Percentiles rank a stretch among this genome's conserved stretches.
phyloP scores from a whole-genome alignment of 2,113 vertebrate species.

The Anoura caudifer region DNA sequence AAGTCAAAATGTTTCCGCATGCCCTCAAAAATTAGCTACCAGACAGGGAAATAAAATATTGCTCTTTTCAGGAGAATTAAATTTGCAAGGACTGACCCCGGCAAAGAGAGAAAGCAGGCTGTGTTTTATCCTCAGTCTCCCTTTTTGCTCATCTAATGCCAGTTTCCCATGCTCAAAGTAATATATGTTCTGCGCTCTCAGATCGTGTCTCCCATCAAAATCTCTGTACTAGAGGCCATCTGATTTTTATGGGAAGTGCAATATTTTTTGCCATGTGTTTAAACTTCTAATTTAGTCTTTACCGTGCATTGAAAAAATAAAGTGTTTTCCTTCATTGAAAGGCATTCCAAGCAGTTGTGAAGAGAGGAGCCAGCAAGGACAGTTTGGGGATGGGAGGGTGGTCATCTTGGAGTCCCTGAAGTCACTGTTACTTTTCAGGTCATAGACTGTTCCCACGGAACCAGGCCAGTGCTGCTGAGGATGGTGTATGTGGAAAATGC shows the following conservation, averaged over 20 bases:
- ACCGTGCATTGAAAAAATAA: neutral
- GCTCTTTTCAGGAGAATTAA: neutral
- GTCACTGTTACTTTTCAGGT: neutral
- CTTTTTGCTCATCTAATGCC: neutral
- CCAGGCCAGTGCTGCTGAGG: neutral
- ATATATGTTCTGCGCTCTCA: rapidly evolving
- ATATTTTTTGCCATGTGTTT: neutral
- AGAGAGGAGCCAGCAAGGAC: neutral
- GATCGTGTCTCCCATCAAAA: neutral
- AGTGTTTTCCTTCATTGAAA: neutral
- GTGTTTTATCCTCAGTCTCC: neutral
- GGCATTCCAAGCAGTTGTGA: neutral
- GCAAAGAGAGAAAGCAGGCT: neutral
- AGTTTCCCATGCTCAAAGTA: neutral
- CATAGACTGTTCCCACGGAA: neutral
- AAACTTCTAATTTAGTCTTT: neutral
- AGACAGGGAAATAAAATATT: neutral
- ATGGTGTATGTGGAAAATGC: neutral
- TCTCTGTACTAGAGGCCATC: neutral
- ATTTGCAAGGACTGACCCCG: neutral
- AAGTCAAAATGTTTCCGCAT: neutral
- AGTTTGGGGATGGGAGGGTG: neutral
- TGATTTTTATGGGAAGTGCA: neutral
- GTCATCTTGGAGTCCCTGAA: neutral
- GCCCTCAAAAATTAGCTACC: neutral